Base-by-base conservation (phyloP, 1,140 invertebrate genomes). In the Paralvinella palmiformis region DNA sequence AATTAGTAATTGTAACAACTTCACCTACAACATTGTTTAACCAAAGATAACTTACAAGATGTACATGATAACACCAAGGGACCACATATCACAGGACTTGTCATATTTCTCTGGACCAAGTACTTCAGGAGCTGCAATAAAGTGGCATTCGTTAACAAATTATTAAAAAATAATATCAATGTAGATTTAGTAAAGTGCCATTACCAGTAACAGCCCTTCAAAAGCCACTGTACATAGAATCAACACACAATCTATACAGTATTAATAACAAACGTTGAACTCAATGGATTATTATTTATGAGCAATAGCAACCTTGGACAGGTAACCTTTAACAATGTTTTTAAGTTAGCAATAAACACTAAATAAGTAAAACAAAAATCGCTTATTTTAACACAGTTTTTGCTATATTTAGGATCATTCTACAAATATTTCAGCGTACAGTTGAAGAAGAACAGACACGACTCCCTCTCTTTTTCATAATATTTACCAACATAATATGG, bases 31-130 rank as follows among this genome's bases (percentile, higher is more conserved):
- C 13, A 44, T 44, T 44, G 24, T 17, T 7, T 52, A 10, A 29
- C 24, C 10, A 52, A 20, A 10, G 5, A 33, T 32, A 20, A 88
- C 89, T 88, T 84, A 92, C 89, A 93, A 82, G 75, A 98, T 98
- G 78, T 98, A 98, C 92, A 96, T 97, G 59, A 97, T 96, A 50
- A 98, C 94, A 52, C 95, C 95, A 61, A 98, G 80, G 0, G 94
- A 96, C 95, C 95, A 98, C 79, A 98, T 94, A 84, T 98, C 96
- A 84, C 96, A 98, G 65, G 92, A 95, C 80, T 96, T 98, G 82
- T 98, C 96, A 82, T 98, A 99, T 78, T 95, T 96, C 76, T 96
- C 92, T 44, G 94, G 92, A 45, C 94, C 94, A 36, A 99, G 81
- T 24, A 98, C 94, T 86, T 98, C 93, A 45, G 93, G 93, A 41